A percentile compares a stretch with the other conserved stretches of the same genome.
These are phyloP conservation scores for Leptopilina boulardi DNA, from an alignment of 1,140 invertebrate genomes.

Conservation along the genomic window DNA sequence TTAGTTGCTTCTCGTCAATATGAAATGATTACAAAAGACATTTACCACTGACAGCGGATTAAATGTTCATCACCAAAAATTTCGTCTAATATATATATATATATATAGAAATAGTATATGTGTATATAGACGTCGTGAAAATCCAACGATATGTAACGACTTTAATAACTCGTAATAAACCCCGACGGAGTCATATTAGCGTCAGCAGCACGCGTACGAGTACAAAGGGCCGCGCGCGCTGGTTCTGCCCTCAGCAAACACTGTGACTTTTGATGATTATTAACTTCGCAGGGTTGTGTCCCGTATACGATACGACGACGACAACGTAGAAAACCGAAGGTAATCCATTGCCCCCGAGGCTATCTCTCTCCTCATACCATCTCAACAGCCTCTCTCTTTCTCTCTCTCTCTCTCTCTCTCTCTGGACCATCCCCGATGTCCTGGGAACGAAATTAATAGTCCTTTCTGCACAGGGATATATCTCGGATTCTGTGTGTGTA, in stretches of 20 bases:
- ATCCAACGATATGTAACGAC: conserved; percentile 71
- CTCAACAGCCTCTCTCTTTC: conserved; percentile 47
- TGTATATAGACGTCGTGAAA: conserved; percentile 58
- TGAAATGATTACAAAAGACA: conserved; percentile 18
- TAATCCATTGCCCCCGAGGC: conserved; percentile 73
- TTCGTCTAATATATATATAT: neutral
- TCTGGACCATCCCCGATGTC: conserved; percentile 54
- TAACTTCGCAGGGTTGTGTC: conserved; percentile 70
- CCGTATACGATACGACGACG: conserved; percentile 57
- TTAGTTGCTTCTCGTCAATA: conserved; percentile 8
- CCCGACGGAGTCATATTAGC: conserved; percentile 75
- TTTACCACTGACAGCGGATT: conserved; percentile 23
- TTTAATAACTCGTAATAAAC: conserved; percentile 76
- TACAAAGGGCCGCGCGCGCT: conserved; percentile 66
- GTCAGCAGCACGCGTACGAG: conserved; percentile 74
- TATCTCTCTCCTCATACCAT: conserved; percentile 62
- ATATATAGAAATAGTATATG: neutral
- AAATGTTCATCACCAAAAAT: neutral
- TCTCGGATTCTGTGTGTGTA: conserved; percentile 66
- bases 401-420: conserved; percentile 50
- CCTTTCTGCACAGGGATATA: conserved; percentile 67
- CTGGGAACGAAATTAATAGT: conserved; percentile 76
- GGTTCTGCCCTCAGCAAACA: conserved; percentile 75
- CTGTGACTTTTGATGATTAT: conserved; percentile 77
- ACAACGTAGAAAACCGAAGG: conserved; percentile 60